These are phyloP conservation scores for Poeciliopsis occidentalis DNA, from an alignment of 2,113 vertebrate genomes.

Conservation along the genomic window DNA sequence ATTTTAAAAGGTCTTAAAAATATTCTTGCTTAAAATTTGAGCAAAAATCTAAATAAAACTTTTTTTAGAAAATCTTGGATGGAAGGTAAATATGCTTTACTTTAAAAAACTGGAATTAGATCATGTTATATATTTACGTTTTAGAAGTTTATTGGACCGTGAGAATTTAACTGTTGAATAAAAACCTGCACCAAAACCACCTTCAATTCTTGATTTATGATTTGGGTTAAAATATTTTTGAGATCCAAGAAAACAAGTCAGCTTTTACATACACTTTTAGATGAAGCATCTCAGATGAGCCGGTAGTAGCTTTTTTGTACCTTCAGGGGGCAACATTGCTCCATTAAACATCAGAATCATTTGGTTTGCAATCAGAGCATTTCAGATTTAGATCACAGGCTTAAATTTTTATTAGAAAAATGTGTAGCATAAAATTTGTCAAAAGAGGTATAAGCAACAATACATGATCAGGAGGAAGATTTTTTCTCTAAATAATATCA, in stretches of 20 bases:
- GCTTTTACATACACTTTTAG: neutral
- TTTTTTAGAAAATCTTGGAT: too few relatives aligned
- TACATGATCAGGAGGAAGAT: neutral
- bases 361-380: neutral
- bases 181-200: neutral
- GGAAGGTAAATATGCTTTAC: too few relatives aligned
- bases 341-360: neutral
- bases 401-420: neutral
- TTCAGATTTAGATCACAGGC: neutral
- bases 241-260: neutral
- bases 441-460: neutral
- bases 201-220: neutral
- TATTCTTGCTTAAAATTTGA: too few relatives aligned
- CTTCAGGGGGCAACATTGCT: constrained; percentile 48
- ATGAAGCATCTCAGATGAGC: neutral
- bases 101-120: too few relatives aligned
- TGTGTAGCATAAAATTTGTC: neutral
- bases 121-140: too few relatives aligned
- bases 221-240: neutral
- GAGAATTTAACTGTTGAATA: neutral
- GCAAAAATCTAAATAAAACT: too few relatives aligned
- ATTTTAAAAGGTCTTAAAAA: too few relatives aligned
- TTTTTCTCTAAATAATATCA: neutral
- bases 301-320: neutral
- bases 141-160: too few relatives aligned